A percentile compares a stretch with the other conserved stretches of the same genome.
These are phyloP conservation scores for Trichomalopsis sarcophagae DNA, from an alignment of 1,140 invertebrate genomes.

Conservation along the genomic window DNA sequence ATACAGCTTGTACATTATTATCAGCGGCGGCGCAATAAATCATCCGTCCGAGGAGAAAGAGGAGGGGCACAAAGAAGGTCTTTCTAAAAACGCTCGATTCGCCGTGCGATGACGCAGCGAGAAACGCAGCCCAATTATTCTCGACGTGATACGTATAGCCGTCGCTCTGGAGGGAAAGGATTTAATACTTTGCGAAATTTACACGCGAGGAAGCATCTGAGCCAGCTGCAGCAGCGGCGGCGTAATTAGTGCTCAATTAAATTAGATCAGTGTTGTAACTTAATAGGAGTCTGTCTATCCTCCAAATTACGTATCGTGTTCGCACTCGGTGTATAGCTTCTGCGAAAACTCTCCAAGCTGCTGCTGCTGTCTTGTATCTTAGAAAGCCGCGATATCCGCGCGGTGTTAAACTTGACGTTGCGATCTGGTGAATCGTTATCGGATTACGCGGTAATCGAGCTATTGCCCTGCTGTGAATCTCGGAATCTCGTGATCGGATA, in stretches of 20 bases:
- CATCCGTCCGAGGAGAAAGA: neutral
- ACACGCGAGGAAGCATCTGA: neutral
- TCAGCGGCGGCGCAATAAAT: neutral
- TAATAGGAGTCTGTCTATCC: slow-evolving; percentile 38
- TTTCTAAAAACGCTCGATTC: neutral
- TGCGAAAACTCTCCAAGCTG: neutral
- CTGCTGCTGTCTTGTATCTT: neutral
- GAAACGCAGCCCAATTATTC: slow-evolving; percentile 19
- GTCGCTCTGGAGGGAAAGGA: neutral
- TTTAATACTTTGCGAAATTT: slow-evolving; percentile 36
- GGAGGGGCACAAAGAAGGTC: neutral
- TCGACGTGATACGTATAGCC: neutral
- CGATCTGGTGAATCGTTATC: no score
- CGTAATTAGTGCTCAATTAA: slow-evolving; percentile 45
- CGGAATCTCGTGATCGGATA: no score
- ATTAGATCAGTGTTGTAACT: slow-evolving; percentile 36
- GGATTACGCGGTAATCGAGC: no score
- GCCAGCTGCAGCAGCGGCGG: neutral
- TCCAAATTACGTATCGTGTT: slow-evolving; percentile 43
- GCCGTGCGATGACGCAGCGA: neutral
- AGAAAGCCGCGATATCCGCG: neutral
- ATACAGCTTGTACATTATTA: neutral
- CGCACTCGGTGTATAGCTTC: neutral
- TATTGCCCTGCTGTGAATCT: no score
- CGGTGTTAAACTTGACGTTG: slow-evolving; percentile 1